These are phyloP conservation scores for Antrozous pallidus DNA, from an alignment of 2,797 vertebrate species.

Conservation along the genomic window DNA sequence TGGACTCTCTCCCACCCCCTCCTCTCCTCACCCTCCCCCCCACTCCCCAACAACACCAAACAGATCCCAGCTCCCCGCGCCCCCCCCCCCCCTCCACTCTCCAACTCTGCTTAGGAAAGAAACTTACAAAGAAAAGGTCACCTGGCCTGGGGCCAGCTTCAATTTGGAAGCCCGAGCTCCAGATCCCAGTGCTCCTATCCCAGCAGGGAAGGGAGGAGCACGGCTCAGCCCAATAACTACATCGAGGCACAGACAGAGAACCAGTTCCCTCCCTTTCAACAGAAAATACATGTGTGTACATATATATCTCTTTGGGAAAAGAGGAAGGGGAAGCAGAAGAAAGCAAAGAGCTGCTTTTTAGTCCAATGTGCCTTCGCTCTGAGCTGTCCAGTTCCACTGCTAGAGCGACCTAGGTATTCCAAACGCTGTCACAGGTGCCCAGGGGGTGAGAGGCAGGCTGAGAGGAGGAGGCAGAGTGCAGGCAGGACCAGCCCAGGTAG, in stretches of 20 bases:
- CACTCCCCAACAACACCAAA: constrained; percentile 72
- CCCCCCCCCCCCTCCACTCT: constrained; percentile 19
- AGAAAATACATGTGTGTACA: constrained; percentile 71
- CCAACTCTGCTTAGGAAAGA: constrained; percentile 42
- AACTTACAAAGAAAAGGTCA: constrained; percentile 74
- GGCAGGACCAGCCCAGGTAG: background rate
- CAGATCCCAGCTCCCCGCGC: constrained; percentile 71
- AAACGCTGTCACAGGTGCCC: background rate
- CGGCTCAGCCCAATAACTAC: constrained; percentile 56
- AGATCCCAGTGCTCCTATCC: constrained; percentile 67
- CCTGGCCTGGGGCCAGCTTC: constrained; percentile 76
- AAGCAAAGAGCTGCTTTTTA: constrained; percentile 44
- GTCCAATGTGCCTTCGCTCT: constrained; percentile 26
- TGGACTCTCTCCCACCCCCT: constrained; percentile 85
- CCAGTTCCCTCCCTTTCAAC: constrained; percentile 59
- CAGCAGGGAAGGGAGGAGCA: constrained; percentile 59
- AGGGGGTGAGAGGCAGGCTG: background rate
- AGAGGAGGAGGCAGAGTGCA: background rate
- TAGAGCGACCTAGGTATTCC: background rate
- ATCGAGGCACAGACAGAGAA: constrained; percentile 63
- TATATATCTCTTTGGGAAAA: constrained; percentile 67
- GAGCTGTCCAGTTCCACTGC: background rate
- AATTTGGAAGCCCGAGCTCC: constrained; percentile 69
- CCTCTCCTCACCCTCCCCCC: constrained; percentile 76
- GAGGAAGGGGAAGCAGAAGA: constrained; percentile 76